These are phyloP conservation scores for Rhea americana DNA, from an alignment of 2,113 vertebrate genomes.

Conservation along the genomic window DNA sequence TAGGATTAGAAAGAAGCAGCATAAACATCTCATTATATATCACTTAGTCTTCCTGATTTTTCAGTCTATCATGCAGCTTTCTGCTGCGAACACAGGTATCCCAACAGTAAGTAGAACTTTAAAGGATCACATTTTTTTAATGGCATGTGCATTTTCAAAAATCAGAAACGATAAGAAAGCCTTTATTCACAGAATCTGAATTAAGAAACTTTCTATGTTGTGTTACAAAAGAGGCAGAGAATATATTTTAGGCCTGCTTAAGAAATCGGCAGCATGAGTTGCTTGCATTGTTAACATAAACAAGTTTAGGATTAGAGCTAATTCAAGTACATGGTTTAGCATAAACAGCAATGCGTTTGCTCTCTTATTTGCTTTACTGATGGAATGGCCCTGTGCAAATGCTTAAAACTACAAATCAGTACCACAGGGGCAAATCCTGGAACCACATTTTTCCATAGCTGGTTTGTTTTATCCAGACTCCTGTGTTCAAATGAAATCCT, in stretches of 20 bases:
- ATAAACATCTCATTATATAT: slow-evolving; percentile 12
- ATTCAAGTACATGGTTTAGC: not conserved
- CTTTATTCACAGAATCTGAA: slow-evolving; percentile 23
- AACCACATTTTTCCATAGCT: not conserved
- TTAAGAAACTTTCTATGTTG: slow-evolving; percentile 2
- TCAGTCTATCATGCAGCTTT: slow-evolving; percentile 32
- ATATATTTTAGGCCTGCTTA: slow-evolving; percentile 37
- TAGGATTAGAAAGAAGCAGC: not conserved
- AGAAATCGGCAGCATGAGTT: slow-evolving; percentile 12
- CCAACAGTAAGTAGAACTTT: slow-evolving; percentile 5
- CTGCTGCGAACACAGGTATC: slow-evolving; percentile 22
- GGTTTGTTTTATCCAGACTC: not conserved
- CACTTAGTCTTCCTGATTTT: slow-evolving; percentile 28
- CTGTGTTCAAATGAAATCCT: not conserved
- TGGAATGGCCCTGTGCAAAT: not conserved
- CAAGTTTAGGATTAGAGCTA: not conserved
- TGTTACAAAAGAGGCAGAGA: not conserved
- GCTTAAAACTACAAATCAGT: not conserved
- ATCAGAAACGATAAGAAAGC: not conserved
- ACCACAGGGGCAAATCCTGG: not conserved
- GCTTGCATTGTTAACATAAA: not conserved
- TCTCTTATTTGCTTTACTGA: not conserved
- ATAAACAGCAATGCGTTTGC: not conserved
- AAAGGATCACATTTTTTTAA: slow-evolving; percentile 13
- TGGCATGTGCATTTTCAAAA: not conserved